These are phyloP conservation scores for Sarcophaga variegata DNA, from an alignment of 2,888 invertebrate species.

Conservation along the genomic window DNA sequence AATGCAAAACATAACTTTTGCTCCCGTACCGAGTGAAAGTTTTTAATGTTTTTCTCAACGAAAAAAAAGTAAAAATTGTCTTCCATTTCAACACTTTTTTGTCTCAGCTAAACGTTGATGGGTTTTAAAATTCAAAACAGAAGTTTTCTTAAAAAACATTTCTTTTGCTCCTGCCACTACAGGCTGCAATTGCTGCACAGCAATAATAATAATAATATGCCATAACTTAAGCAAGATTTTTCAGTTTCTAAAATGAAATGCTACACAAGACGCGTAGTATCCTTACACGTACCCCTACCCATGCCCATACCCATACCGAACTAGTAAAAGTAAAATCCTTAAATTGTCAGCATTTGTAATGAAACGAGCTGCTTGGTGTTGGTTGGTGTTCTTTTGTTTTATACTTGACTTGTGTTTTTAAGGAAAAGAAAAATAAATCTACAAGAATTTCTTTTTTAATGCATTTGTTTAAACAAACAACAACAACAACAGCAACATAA, in stretches of 20 bases:
- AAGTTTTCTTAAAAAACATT: neutral
- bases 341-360: neutral
- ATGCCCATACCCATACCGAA: no score
- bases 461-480: neutral
- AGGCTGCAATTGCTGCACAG: neutral
- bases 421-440: neutral
- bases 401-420: neutral
- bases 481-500: neutral
- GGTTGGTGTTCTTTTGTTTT: no score
- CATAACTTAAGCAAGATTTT: neutral
- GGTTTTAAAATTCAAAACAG: neutral
- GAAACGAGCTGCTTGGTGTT: no score
- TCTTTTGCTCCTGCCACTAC: neutral
- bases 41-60: neutral
- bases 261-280: neutral
- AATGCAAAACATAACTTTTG: neutral
- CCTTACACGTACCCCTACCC: no score
- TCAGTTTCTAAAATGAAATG: neutral
- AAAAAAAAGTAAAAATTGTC: neutral
- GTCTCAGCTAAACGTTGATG: neutral
- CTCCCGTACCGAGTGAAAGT: neutral
- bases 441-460: neutral
- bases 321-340: neutral
- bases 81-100: conserved; percentile 4
- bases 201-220: neutral